Percentiles rank a stretch among this genome's conserved stretches.
Evolutionary conservation across 53 echinoderm and acorn worm species (phyloP).

Genomic region (Stichopus horrens): DNA sequence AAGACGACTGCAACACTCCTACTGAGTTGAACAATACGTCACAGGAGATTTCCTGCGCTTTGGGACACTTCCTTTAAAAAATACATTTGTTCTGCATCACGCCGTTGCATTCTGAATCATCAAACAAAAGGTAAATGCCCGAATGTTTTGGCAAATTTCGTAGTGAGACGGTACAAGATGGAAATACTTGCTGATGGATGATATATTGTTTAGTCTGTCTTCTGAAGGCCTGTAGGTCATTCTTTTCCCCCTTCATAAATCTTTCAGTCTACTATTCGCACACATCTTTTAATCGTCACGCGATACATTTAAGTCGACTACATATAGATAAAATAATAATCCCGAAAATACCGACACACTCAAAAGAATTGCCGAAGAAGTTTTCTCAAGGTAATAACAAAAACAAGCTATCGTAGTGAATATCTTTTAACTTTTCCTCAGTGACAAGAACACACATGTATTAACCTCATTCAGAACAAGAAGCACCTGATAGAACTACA

Average conservation of each 20-base stretch:
- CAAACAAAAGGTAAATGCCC: not conserved
- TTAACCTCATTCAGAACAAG: slow-evolving; percentile 25
- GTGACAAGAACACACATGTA: slow-evolving; percentile 22
- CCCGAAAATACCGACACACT: not conserved
- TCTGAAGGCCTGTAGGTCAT: not conserved
- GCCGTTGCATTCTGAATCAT: too few species aligned
- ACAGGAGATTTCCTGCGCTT: too few species aligned
- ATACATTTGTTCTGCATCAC: too few species aligned
- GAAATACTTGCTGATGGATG: not conserved
- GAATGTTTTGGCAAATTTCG: not conserved
- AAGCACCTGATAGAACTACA: slow-evolving; percentile 24
- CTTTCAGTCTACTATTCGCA: slow-evolving; percentile 9
- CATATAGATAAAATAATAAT: not conserved
- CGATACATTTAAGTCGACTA: slow-evolving; percentile 34
- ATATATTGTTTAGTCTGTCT: not conserved
- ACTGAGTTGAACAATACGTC: too few species aligned
- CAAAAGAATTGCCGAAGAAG: slow-evolving; percentile 15
- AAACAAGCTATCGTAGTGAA: not conserved
- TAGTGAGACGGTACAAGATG: not conserved
- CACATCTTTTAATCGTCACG: slow-evolving; percentile 33
- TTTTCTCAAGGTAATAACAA: slow-evolving; percentile 8
- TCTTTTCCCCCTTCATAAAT: slow-evolving; percentile 26
- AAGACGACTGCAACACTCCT: too few species aligned
- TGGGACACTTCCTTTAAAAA: too few species aligned
- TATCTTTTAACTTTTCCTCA: too few species aligned